A percentile compares a stretch with the other conserved stretches of the same genome.
These are phyloP conservation scores for Seison nebaliae DNA, from an alignment of 1,140 invertebrate genomes.

Conservation along the genomic window DNA sequence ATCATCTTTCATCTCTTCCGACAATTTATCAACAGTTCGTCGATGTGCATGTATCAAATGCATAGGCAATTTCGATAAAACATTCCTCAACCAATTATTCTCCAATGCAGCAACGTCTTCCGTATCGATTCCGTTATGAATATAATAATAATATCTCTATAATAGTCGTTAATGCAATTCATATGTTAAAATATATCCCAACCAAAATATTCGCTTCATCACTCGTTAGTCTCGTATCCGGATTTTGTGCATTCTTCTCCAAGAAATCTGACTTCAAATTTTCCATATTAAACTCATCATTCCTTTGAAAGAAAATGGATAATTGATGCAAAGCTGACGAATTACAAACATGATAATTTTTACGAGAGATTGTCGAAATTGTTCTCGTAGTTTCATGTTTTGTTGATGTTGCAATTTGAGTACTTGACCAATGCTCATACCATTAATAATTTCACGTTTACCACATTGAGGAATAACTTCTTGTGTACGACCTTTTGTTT, in stretches of 20 bases:
- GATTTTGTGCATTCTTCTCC: slow-evolving; percentile 19
- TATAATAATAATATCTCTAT: slow-evolving; percentile 55
- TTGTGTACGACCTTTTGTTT: background rate
- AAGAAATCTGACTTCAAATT: slow-evolving; percentile 2
- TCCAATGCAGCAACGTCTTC: slow-evolving; percentile 50
- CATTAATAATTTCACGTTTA: background rate
- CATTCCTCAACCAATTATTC: slow-evolving; percentile 31
- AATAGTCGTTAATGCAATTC: slow-evolving; percentile 5
- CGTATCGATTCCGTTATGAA: slow-evolving; percentile 58
- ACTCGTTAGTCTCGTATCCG: slow-evolving; percentile 7
- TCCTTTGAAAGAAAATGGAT: slow-evolving; percentile 1
- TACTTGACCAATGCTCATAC: background rate
- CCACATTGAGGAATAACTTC: background rate
- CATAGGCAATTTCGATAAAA: slow-evolving; percentile 26
- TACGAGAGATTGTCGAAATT: slow-evolving; percentile 49
- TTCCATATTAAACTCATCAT: background rate
- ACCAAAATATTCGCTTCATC: slow-evolving; percentile 4
- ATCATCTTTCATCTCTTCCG: slow-evolving; percentile 38
- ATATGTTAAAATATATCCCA: background rate
- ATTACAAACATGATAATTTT: slow-evolving; percentile 36
- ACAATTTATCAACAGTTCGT: slow-evolving; percentile 25
- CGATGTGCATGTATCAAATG: slow-evolving; percentile 19
- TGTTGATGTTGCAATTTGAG: too few species aligned
- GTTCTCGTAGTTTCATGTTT: slow-evolving; percentile 44
- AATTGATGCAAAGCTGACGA: background rate